Evolutionary conservation across 2,113 vertebrate genomes (phyloP), one percentile per base, ranked within the genome.

Genomic region (Sinocyclocheilus maitianheensis): DNA sequence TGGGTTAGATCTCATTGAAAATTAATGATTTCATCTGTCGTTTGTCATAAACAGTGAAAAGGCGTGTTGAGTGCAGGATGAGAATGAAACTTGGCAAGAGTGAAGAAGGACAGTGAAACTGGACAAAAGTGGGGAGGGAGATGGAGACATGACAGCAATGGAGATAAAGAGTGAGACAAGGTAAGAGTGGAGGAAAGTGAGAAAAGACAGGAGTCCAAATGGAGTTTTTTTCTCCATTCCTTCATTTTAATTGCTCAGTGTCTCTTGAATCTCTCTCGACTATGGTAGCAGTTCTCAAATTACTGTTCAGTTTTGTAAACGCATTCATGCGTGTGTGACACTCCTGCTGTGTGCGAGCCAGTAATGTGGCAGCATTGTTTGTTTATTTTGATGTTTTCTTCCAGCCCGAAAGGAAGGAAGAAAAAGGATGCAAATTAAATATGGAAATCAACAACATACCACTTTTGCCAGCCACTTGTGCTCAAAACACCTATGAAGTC

Each of bases 221-320:
- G 3, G 10, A 55, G 4, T 55, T 18, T 69, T 67, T 69, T 18
- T 9, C 0, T 12, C 3, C n/a, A 18, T 77, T 77, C 24, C 30
- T 77, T 37, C 26, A 79, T 60, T 5, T 79, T 62, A 79, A 79
- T 24, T 43, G 55, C 55, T 79, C 11, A 34, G 30, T n/a, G 9
- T 40, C 8, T n/a, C 34, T 22, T 14, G 11, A 40, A 79, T 62
- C 5, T 79, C 34, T 16, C 55, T 79, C 9, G 5, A 62, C 34
- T 13, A 43, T 79, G 55, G 34, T 62, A 62, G 34, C 55, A 40
- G 30, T n/a, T 62, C 55, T 79, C 22, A 60, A 13, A 62, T 79
- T 24, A 62, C 77, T 79, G 55, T 79, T 79, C 34, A 43, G 34
- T 79, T 37, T 79, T 34, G 55, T 62, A 79, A 79, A 62, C 2